Evolutionary conservation across 2,797 vertebrate genomes (phyloP).

Genomic region (Muscicapa striata): DNA sequence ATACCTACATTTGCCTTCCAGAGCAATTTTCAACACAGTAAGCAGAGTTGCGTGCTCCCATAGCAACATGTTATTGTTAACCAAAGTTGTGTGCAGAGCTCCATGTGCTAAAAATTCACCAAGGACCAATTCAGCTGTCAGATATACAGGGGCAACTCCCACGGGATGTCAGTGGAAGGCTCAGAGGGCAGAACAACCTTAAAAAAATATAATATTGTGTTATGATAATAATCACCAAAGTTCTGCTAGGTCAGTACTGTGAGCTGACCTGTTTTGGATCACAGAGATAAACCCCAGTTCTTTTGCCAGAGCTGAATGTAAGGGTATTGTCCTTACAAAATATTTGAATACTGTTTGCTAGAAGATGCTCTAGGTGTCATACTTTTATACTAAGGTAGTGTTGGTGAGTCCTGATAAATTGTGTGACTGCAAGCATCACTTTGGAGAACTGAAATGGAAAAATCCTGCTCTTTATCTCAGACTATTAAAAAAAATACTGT

Average conservation of each 20-base stretch:
- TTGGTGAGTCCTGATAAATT: background rate
- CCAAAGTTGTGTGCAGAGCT: constrained; percentile 37
- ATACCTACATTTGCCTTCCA: constrained; percentile 35
- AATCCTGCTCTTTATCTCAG: background rate
- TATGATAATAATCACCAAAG: background rate
- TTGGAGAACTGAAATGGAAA: background rate
- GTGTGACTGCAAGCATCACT: background rate
- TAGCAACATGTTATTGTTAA: constrained; percentile 62
- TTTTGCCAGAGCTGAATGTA: background rate
- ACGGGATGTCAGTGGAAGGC: background rate
- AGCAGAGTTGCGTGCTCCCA: background rate
- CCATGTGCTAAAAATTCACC: constrained; percentile 49
- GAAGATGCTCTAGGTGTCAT: background rate
- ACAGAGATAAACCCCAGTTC: background rate
- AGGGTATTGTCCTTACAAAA: background rate
- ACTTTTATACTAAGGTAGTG: background rate
- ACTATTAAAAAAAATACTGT: background rate
- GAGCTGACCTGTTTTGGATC: background rate
- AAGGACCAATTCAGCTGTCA: constrained; percentile 55
- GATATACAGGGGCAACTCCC: constrained; percentile 14
- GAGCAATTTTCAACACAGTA: constrained; percentile 38
- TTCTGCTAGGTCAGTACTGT: background rate
- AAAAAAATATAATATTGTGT: background rate
- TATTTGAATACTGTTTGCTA: background rate
- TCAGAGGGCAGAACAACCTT: constrained; percentile 23